Conservation (phyloP, 1,140 invertebrate species). For the Probaryconus sp. region DNA sequence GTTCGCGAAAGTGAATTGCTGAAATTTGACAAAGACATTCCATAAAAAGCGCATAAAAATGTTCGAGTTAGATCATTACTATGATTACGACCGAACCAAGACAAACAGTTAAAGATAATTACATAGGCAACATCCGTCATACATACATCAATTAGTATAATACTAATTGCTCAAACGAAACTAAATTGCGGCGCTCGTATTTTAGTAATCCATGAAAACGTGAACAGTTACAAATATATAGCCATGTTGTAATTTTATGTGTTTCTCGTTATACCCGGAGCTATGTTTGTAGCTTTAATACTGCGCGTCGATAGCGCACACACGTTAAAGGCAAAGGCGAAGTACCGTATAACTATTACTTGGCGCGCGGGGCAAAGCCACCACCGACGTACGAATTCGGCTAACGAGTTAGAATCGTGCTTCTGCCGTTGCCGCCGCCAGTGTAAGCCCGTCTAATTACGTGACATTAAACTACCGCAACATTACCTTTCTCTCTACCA, state of each 20-base stretch:
- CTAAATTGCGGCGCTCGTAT: neutral
- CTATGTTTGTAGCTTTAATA: conserved; percentile 4
- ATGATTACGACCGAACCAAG: too few species aligned
- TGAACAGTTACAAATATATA: neutral
- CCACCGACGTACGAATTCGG: conserved; percentile 34
- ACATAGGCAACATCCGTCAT: neutral
- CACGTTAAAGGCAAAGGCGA: conserved; percentile 25
- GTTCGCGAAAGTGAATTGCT: too few species aligned
- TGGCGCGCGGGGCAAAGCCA: conserved; percentile 11
- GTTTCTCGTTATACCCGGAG: conserved; percentile 23
- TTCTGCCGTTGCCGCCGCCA: too few species aligned
- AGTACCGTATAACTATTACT: conserved; percentile 37
- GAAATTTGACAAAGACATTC: too few species aligned
- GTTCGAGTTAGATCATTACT: too few species aligned
- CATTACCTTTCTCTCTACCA: conserved; percentile 9
- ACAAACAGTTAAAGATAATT: too few species aligned
- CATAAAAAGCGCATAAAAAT: too few species aligned
- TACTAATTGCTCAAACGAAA: conserved; percentile 18
- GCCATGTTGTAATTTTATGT: conserved; percentile 18
- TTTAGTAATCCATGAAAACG: conserved; percentile 5
- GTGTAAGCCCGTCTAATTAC: conserved; percentile 33
- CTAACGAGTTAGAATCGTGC: conserved; percentile 39
- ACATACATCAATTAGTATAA: conserved; percentile 18
- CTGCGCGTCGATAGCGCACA: conserved; percentile 16
- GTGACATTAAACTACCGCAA: conserved; percentile 36